A percentile compares a stretch with the other conserved stretches of the same genome.
Conservation (phyloP, 2,888 invertebrate species). For the Hofmannophila pseudospretella region DNA sequence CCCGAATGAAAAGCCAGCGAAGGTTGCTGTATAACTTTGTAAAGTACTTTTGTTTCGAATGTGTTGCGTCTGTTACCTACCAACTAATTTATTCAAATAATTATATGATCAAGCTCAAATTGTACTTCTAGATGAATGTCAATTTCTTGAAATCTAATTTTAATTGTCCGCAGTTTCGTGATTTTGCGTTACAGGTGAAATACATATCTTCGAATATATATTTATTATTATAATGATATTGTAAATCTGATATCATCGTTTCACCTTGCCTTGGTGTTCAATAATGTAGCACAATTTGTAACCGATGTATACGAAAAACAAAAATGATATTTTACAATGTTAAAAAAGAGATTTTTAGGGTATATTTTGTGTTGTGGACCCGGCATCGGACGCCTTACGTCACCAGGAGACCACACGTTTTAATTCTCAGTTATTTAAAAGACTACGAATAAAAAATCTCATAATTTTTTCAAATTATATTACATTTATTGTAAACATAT, state of each 20-base stretch:
- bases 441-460: conserved; percentile 9
- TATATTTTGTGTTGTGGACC: conserved; percentile 67
- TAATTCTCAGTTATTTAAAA: conserved; percentile 10
- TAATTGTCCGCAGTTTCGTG: conserved; percentile 42
- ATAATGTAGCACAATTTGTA: conserved; percentile 74
- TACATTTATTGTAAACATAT: conserved; percentile 6
- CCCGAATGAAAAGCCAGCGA: conserved; percentile 19
- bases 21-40: conserved; percentile 32
- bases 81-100: conserved; percentile 38
- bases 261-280: conserved; percentile 77
- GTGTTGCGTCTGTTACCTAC: conserved; percentile 53
- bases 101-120: conserved; percentile 40
- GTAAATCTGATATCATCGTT: conserved; percentile 50
- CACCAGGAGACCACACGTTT: conserved; percentile 58
- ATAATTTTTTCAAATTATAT: conserved; percentile 7
- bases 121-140: conserved; percentile 63
- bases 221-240: conserved; percentile 52
- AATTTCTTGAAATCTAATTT: conserved; percentile 45
- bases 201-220: conserved; percentile 59
- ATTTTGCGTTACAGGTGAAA: conserved; percentile 69
- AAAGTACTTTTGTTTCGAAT: conserved; percentile 35
- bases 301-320: conserved; percentile 75
- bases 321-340: conserved; percentile 75
- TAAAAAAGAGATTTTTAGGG: conserved; percentile 71
- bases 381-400: conserved; percentile 65